These are phyloP conservation scores for Andrena cerasifolii DNA, from an alignment of 1,140 invertebrate species.

Conservation along the genomic window DNA sequence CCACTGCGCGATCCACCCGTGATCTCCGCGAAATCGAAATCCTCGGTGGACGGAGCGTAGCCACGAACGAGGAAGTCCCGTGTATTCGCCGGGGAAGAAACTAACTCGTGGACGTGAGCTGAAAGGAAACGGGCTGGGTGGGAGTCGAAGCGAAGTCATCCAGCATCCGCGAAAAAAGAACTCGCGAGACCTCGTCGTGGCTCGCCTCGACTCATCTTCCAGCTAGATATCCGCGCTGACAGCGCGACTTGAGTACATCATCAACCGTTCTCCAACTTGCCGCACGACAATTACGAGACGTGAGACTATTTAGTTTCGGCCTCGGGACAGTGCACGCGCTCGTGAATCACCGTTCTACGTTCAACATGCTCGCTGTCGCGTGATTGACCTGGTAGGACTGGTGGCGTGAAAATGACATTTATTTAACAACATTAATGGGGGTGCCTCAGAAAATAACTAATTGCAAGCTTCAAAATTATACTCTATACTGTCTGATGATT, in stretches of 20 bases:
- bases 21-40: constrained; percentile 23
- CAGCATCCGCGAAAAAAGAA: constrained; percentile 7
- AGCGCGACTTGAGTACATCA: constrained; percentile 25
- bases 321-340: not conserved
- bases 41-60: not conserved
- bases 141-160: constrained; percentile 14
- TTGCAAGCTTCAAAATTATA: too few relatives aligned
- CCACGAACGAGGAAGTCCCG: constrained; percentile 33
- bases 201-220: constrained; percentile 8
- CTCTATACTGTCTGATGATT: too few relatives aligned
- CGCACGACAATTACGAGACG: constrained; percentile 7
- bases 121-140: not conserved
- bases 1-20: not conserved
- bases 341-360: not conserved
- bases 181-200: constrained; percentile 5
- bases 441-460: too few relatives aligned
- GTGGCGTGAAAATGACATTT: too few relatives aligned
- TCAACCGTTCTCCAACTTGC: not conserved
- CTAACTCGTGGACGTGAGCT: constrained; percentile 4
- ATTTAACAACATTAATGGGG: too few relatives aligned
- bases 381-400: too few relatives aligned
- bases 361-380: too few relatives aligned
- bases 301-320: not conserved
- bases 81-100: constrained; percentile 21
- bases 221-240: constrained; percentile 16